Evolutionary conservation across 2,113 vertebrate genomes (phyloP), one percentile per base, ranked within the genome.

Genomic region (Craseonycteris thonglongyai): DNA sequence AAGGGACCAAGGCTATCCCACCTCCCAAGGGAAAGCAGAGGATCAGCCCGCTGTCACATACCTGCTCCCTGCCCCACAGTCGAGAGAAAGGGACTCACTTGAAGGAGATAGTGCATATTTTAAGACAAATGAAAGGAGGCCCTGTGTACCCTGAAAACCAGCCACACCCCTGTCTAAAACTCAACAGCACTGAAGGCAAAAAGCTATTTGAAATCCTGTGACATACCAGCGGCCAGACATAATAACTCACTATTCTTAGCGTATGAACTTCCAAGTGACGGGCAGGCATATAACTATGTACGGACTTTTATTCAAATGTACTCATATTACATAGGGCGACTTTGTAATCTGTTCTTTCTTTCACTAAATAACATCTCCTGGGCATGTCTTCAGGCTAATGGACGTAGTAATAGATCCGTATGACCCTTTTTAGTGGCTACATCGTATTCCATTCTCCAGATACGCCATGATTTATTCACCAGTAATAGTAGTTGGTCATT

Each of bases 381-480:
- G 71, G 45, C 75, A 33, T 65, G 28, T 61, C 58, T 56, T n/a
- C 58, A 3, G 76, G 82, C 75, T 42, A 5, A 19, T 16, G 49
- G 35, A 21, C 11, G n/a, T n/a, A n/a, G n/a, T n/a, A n/a, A 3
- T 0, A 10, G 40, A 87, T 13, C 56, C 22, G n/a, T n/a, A 1
- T 1, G 7, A 19, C 33, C 30, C n/a, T 21, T 65, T 22, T 8
- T 10, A 10, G 19, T 63, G 59, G 24, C n/a, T 22, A 5, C 14
- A 0, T 94, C 16, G 8, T 19, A 51, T 22, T 65, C 66, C 56
- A 2, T 28, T 59, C 81, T 2, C 28, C 51, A 89, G 22, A 72
- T 1, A 4, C 1, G 0, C 51, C 7, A 0, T 24, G 0, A 1
- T 18, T 30, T 56, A 3, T 22, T 45, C 56, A 61, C 24, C 3